phyloP scores from a whole-genome alignment of 2,113 vertebrate species.

The Phyllostomus discolor region DNA sequence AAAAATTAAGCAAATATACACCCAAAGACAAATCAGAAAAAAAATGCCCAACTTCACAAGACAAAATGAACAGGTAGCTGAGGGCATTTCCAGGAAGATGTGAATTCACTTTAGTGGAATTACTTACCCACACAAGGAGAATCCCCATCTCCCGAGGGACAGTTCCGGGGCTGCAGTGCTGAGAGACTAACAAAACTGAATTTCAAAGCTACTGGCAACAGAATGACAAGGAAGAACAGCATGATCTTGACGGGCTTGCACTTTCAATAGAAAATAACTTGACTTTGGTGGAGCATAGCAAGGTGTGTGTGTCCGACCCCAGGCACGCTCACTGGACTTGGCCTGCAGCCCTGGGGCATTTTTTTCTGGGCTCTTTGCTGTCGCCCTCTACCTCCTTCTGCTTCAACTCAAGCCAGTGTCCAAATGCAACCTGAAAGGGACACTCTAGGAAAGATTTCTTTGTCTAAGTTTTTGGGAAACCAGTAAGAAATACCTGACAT shows the following conservation, averaged over 20 bases:
- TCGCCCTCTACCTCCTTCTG: constrained; percentile 53
- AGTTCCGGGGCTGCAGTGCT: constrained; percentile 66
- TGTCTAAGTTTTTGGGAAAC: constrained; percentile 83
- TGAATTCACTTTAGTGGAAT: neutral
- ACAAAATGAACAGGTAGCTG: neutral
- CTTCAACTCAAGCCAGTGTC: constrained; percentile 67
- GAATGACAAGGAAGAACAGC: constrained; percentile 77
- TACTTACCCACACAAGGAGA: constrained; percentile 86
- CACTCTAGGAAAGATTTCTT: neutral
- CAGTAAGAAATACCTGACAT: constrained; percentile 95
- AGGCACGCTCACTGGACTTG: constrained; percentile 42
- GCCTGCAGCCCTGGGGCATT: constrained; percentile 71
- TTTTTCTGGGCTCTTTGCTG: constrained; percentile 58
- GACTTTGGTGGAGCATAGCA: constrained; percentile 75
- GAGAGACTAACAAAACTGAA: constrained; percentile 71
- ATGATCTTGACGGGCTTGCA: constrained; percentile 78
- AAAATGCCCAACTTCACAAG: neutral
- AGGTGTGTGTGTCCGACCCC: constrained; percentile 59
- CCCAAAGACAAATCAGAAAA: neutral
- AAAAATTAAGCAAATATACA: neutral
- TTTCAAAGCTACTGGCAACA: constrained; percentile 79
- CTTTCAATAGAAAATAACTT: constrained; percentile 61
- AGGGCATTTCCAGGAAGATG: neutral
- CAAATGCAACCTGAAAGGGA: neutral
- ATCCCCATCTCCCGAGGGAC: constrained; percentile 68